phyloP scores from a whole-genome alignment of 2,888 invertebrate species.

The Nephrotoma appendiculata region DNA sequence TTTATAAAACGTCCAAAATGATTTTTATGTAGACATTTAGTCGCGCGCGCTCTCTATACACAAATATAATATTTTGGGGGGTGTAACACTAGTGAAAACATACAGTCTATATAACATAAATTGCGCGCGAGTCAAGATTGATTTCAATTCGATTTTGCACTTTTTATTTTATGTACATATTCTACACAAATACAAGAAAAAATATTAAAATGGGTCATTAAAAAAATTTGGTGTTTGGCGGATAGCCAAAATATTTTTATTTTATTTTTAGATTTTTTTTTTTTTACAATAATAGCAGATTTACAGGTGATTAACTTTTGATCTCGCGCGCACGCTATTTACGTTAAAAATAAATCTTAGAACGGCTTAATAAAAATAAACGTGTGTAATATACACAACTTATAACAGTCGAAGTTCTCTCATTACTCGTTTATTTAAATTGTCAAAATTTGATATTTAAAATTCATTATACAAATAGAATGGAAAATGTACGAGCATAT shows the following conservation, averaged over 20 bases:
- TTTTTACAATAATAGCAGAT: not conserved
- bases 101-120: not conserved
- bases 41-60: not conserved
- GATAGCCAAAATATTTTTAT: not conserved
- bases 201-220: not conserved
- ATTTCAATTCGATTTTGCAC: not conserved
- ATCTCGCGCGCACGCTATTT: not conserved
- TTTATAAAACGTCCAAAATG: not conserved
- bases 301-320: not conserved
- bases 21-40: not conserved
- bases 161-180: not conserved
- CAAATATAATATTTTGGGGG: not conserved
- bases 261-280: not conserved
- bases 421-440: too few relatives aligned
- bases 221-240: not conserved
- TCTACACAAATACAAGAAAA: not conserved
- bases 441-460: too few relatives aligned
- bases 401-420: too few relatives aligned
- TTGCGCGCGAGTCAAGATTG: not conserved
- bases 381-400: too few relatives aligned
- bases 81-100: not conserved
- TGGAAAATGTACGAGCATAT: too few relatives aligned
- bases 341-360: not conserved
- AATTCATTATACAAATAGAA: too few relatives aligned
- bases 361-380: too few relatives aligned